Conservation (phyloP, 2,113 vertebrate genomes). For the Dryoscopus gambensis region DNA sequence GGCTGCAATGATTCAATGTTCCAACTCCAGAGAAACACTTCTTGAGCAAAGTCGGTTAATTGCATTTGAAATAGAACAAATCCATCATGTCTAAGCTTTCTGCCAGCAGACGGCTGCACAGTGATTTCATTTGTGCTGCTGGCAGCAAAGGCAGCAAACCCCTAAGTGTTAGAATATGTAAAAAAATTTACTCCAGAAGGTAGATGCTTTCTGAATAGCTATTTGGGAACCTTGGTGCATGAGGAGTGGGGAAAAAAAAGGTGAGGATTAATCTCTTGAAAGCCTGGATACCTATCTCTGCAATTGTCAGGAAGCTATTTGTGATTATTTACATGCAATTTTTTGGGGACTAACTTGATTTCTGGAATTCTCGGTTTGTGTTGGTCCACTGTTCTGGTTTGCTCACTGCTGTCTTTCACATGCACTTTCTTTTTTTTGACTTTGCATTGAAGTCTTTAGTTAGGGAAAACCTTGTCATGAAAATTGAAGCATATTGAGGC, state of each 20-base stretch:
- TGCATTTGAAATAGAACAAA: constrained; percentile 49
- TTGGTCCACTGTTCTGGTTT: neutral
- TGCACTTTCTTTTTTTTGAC: neutral
- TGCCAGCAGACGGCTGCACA: constrained; percentile 12
- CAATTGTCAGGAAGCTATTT: neutral
- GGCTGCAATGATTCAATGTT: neutral
- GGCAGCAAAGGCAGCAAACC: constrained; percentile 9
- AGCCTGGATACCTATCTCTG: neutral
- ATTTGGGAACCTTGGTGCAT: neutral
- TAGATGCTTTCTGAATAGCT: constrained; percentile 26
- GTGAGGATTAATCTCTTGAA: neutral
- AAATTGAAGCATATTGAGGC: neutral
- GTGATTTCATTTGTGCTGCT: constrained; percentile 34
- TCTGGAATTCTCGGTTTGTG: neutral
- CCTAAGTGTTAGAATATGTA: neutral
- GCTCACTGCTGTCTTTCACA: neutral
- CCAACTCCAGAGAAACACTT: neutral
- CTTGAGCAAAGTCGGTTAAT: constrained; percentile 43
- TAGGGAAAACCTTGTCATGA: neutral
- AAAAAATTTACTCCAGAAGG: constrained; percentile 22
- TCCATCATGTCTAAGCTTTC: constrained; percentile 46
- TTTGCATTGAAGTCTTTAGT: neutral
- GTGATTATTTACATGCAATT: neutral
- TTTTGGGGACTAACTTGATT: neutral
- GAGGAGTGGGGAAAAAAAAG: neutral